These are phyloP conservation scores for Protodeltote pygarga DNA, from an alignment of 2,888 invertebrate genomes.

Conservation along the genomic window DNA sequence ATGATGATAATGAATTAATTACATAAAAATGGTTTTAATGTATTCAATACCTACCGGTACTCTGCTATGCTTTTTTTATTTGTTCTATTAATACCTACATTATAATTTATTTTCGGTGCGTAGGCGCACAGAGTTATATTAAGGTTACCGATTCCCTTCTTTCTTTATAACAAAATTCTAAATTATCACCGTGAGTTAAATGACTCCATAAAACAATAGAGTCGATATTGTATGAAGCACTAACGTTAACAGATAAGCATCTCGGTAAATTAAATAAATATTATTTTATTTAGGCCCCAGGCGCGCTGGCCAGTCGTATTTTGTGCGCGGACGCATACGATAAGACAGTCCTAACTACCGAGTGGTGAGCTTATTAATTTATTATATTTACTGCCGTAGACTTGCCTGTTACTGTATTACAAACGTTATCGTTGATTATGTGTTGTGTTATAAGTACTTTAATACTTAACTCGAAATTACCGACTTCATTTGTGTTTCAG, in stretches of 20 bases:
- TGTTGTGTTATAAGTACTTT: not conserved
- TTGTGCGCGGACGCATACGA: conserved; percentile 53
- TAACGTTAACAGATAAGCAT: conserved; percentile 45
- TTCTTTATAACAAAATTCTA: not conserved
- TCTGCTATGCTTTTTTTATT: too few relatives aligned
- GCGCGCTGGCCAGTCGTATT: conserved; percentile 49
- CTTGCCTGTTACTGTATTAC: conserved; percentile 40
- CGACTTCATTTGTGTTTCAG: too few relatives aligned
- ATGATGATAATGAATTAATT: too few relatives aligned
- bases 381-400: conserved; percentile 56
- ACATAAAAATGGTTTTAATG: too few relatives aligned
- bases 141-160: too few relatives aligned
- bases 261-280: conserved; percentile 52
- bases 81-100: too few relatives aligned
- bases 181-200: too few relatives aligned
- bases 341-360: conserved; percentile 63
- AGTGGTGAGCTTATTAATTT: conserved; percentile 67
- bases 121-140: too few relatives aligned
- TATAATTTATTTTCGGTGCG: too few relatives aligned
- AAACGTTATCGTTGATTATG: conserved; percentile 31
- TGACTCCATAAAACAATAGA: conserved; percentile 23
- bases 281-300: conserved; percentile 54
- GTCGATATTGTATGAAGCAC: conserved; percentile 24
- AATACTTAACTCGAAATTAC: not conserved
- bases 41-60: too few relatives aligned